Percentiles rank a stretch among this genome's conserved stretches.
Evolutionary conservation across 1,140 invertebrate species (phyloP).

Genomic region (Cyclargus thomasi): DNA sequence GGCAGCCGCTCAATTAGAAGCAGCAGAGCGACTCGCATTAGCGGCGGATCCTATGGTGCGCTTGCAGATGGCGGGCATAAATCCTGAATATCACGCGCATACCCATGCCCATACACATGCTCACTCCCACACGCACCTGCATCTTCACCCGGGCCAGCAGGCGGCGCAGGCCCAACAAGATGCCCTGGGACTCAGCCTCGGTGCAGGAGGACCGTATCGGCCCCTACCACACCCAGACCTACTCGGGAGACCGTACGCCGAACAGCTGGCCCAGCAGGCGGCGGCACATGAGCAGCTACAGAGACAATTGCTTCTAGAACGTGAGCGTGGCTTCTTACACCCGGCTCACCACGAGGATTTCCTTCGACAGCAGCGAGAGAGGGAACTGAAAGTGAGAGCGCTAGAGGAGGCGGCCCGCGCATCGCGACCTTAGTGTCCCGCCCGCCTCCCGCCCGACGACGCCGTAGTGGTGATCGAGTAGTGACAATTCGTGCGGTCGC

Average conservation of each 20-base stretch:
- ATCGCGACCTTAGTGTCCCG: constrained; percentile 77
- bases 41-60: constrained; percentile 78
- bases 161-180: constrained; percentile 83
- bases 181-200: constrained; percentile 59
- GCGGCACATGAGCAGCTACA: constrained; percentile 90
- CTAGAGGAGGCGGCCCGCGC: constrained; percentile 89
- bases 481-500: constrained; percentile 30
- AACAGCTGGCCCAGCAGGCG: constrained; percentile 87
- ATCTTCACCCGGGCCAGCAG: constrained; percentile 90
- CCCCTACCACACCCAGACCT: constrained; percentile 83
- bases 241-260: constrained; percentile 86
- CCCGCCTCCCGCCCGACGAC: constrained; percentile 37
- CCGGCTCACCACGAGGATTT: constrained; percentile 89
- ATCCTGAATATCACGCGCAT: constrained; percentile 87
- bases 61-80: constrained; percentile 90
- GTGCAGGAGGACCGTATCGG: constrained; percentile 67
- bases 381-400: constrained; percentile 88
- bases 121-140: constrained; percentile 93
- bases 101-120: constrained; percentile 87
- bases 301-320: constrained; percentile 88
- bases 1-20: constrained; percentile 77
- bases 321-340: constrained; percentile 78
- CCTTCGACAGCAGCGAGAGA: constrained; percentile 86
- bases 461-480: constrained; percentile 48
- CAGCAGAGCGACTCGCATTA: constrained; percentile 64